Evolutionary conservation across 2,888 invertebrate species (phyloP).

Genomic region (Heliconius hortense): DNA sequence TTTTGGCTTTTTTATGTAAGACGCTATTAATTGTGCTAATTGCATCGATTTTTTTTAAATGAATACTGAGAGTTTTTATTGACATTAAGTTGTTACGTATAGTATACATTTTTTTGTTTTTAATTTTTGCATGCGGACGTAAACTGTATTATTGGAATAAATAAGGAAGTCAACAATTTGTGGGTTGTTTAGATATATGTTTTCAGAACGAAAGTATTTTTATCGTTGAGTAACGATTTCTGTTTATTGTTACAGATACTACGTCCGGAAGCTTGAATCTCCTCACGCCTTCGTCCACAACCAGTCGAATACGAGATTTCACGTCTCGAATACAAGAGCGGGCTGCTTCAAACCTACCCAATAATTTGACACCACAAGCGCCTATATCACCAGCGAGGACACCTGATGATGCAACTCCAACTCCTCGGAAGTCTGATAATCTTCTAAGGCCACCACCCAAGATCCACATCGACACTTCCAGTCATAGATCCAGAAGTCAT

Average conservation of each 20-base stretch:
- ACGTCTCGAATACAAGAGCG: constrained; percentile 83
- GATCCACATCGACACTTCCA: constrained; percentile 64
- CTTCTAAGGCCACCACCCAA: constrained; percentile 73
- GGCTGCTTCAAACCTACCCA: constrained; percentile 62
- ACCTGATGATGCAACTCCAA: constrained; percentile 57
- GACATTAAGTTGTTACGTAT: neutral
- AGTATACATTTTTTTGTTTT: neutral
- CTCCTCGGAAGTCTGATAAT: constrained; percentile 56
- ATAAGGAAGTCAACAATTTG: neutral
- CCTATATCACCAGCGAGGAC: constrained; percentile 61
- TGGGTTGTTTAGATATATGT: neutral
- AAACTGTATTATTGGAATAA: neutral
- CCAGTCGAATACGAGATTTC: constrained; percentile 81
- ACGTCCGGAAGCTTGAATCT: constrained; percentile 85
- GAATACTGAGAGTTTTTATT: neutral
- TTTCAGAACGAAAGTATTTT: constrained; percentile 4
- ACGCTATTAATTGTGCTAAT: constrained; percentile 30
- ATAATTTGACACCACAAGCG: constrained; percentile 52
- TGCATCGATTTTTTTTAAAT: neutral
- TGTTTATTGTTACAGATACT: constrained; percentile 64
- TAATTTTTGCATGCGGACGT: neutral
- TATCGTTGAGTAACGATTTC: constrained; percentile 20
- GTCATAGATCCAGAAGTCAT: constrained; percentile 67
- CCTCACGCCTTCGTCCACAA: constrained; percentile 83
- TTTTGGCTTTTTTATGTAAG: constrained; percentile 54